A percentile compares a stretch with the other conserved stretches of the same genome.
These are phyloP conservation scores for Galemys pyrenaicus DNA, from an alignment of 2,113 vertebrate genomes.

Conservation along the genomic window DNA sequence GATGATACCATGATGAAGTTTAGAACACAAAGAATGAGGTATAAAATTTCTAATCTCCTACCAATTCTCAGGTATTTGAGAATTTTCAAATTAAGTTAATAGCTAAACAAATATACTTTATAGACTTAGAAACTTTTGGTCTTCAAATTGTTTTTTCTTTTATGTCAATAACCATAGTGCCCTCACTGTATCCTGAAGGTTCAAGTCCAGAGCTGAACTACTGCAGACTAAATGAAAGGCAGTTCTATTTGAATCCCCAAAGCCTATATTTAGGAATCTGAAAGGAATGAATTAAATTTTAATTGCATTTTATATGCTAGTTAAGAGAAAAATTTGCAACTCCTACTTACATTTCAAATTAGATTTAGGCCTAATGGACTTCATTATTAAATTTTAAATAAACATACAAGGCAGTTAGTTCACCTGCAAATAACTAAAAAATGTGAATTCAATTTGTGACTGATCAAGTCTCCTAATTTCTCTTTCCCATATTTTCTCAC, in stretches of 20 bases:
- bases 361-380: conserved; percentile 25
- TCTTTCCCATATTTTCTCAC: neutral
- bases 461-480: neutral
- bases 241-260: conserved; percentile 27
- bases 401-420: neutral
- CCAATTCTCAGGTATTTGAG: conserved; percentile 78
- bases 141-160: conserved; percentile 43
- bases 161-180: conserved; percentile 31
- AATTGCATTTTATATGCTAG: neutral
- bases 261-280: neutral
- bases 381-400: conserved; percentile 44
- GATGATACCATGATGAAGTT: conserved; percentile 80
- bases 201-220: neutral
- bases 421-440: neutral
- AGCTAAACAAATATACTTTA: conserved; percentile 72
- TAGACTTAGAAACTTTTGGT: conserved; percentile 51
- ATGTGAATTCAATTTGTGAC: neutral
- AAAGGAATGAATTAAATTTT: conserved; percentile 1
- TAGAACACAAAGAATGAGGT: conserved; percentile 73
- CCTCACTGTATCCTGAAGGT: conserved; percentile 38
- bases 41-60: conserved; percentile 76
- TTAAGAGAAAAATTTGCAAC: neutral
- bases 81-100: conserved; percentile 83
- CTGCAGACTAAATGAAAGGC: conserved; percentile 13
- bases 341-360: conserved; percentile 31